Base-by-base conservation (phyloP, 1,140 invertebrate species). In the Manduca sexta region DNA sequence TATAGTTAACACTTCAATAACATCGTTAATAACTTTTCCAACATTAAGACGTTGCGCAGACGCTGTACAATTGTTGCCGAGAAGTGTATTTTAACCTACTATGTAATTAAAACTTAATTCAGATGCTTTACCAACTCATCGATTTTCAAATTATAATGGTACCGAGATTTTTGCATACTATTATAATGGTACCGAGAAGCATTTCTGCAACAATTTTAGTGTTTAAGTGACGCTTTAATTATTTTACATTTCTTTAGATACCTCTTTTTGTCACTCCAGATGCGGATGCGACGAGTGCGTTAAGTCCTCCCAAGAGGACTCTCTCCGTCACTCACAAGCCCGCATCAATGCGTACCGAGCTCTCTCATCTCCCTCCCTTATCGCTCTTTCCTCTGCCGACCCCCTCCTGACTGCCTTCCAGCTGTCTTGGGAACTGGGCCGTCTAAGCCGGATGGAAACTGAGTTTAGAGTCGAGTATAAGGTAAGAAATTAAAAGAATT, bases 281-380 rank as follows among this genome's bases (percentile, higher is more conserved):
- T 96, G 95, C 72, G 93, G 93, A 15, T 97, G 95, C 75, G 94
- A 96, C 65, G 93, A 95, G 52, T 97, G 95, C 65, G 91, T 95
- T 1, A 89, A 87, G 14, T 94, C 93, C 0, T 93, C 91, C 50
- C 88, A 90, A 48, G 87, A 90, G 39, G 95, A 96, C 68, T 97
- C 94, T 0, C 88, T 98, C 47, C 89, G 94, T 18, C 93, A 93
- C 79, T 98, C 97, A 0, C 93, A 96, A 57, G 93, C 97, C 1
- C 89, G 97, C 43, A 97, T 98, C 64, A 98, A 98, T 75, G 95
- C 96, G 1, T 98, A 98, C 84, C 88, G 93, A 37, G 97, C 97
- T 0, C 85, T 98, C 0, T 92, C 94, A 0, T 93, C 95, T 34
- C 94, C 97, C 0, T 96, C 95, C 0, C 88, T 96, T 11, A 98